A percentile compares a stretch with the other conserved stretches of the same genome.
These are phyloP conservation scores for Diarsia brunnea DNA, from an alignment of 2,888 invertebrate genomes.

Conservation along the genomic window DNA sequence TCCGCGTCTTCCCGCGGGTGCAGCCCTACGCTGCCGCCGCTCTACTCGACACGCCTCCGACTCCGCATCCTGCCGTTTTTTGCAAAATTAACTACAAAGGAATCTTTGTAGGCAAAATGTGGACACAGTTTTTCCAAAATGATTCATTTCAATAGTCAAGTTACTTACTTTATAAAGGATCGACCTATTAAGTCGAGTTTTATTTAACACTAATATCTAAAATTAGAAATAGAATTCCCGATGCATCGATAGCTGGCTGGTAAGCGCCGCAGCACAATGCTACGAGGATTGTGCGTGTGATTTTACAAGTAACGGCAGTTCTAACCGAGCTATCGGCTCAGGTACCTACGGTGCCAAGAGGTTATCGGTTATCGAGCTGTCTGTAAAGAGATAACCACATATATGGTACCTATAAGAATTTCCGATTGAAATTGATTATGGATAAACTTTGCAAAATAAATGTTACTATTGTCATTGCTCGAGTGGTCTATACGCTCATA, in stretches of 20 bases:
- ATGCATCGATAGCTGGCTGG: conserved; percentile 68
- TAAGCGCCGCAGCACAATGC: conserved; percentile 73
- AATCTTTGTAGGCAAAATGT: conserved; percentile 80
- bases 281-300: conserved; percentile 83
- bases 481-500: conserved; percentile 9
- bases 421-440: conserved; percentile 62
- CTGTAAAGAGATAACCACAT: conserved; percentile 73
- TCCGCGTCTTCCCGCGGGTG: conserved; percentile 34
- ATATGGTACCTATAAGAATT: conserved; percentile 69
- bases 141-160: conserved; percentile 53
- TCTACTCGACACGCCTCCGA: conserved; percentile 85
- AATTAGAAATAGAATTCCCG: conserved; percentile 68
- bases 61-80: conserved; percentile 87
- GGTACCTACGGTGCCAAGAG: conserved; percentile 81
- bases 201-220: conserved; percentile 64
- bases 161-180: conserved; percentile 37
- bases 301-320: conserved; percentile 86
- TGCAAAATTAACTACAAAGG: conserved; percentile 84
- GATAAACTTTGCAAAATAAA: conserved; percentile 51
- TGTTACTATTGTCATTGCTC: conserved; percentile 39
- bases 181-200: conserved; percentile 63
- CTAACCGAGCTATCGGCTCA: conserved; percentile 83
- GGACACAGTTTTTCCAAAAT: conserved; percentile 69
- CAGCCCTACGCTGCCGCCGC: conserved; percentile 75
- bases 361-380: conserved; percentile 86